These are phyloP conservation scores for Embidobia sp. DNA, from an alignment of 2,888 invertebrate species.

Conservation along the genomic window DNA sequence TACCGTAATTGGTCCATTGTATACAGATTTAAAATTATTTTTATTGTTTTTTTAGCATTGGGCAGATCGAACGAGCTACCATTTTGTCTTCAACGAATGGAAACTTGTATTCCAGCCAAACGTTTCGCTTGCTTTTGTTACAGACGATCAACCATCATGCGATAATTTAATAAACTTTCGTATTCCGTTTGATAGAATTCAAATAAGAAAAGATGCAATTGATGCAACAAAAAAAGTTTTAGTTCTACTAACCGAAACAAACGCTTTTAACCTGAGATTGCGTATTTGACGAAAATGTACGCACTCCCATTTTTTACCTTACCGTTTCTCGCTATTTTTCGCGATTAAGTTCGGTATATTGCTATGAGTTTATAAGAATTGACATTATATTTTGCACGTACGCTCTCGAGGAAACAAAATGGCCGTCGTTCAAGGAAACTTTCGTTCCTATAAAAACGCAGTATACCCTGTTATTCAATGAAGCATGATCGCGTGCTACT, in stretches of 20 bases:
- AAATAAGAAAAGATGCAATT: conserved; percentile 11
- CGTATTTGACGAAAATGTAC: conserved; percentile 27
- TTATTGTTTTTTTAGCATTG: conserved; percentile 70
- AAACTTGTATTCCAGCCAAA: conserved; percentile 36
- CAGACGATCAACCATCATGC: conserved; percentile 7
- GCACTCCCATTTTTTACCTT: conserved; percentile 1
- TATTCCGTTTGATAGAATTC: conserved; percentile 24
- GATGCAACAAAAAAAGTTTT: conserved; percentile 18
- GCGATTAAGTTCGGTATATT: conserved; percentile 61
- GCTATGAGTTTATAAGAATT: conserved; percentile 67
- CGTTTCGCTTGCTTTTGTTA: conserved; percentile 18
- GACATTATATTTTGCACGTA: conserved; percentile 65
- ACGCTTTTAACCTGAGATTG: conserved; percentile 39
- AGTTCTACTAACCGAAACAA: conserved; percentile 28
- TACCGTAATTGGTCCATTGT: conserved; percentile 72
- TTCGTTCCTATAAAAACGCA: conserved; percentile 71
- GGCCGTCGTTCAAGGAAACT: conserved; percentile 75
- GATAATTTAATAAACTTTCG: conserved; percentile 7
- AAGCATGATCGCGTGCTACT: conserved; percentile 75
- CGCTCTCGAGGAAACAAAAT: conserved; percentile 74
- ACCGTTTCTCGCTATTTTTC: not conserved
- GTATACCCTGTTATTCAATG: conserved; percentile 80
- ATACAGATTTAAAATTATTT: conserved; percentile 68
- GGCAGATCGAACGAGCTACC: conserved; percentile 74
- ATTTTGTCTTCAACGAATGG: conserved; percentile 70